These are phyloP conservation scores for Rambutsinella grinnellia DNA, from an alignment of 2,888 invertebrate species.

Conservation along the genomic window DNA sequence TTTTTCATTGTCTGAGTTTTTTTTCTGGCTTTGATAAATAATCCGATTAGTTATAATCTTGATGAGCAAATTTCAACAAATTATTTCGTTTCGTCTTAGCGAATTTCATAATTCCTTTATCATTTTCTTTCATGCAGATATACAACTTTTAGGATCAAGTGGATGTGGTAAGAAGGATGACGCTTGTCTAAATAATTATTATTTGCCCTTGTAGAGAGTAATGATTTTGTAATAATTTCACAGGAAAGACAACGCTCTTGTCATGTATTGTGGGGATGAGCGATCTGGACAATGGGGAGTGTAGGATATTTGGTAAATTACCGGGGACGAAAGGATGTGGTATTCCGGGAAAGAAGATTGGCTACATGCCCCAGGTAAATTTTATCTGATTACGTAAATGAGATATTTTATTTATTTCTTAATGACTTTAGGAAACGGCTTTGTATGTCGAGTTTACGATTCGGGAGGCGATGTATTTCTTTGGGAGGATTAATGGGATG, in stretches of 20 bases:
- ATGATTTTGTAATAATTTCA: neutral
- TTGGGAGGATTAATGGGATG: slow-evolving; percentile 97
- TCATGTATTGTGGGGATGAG: slow-evolving; percentile 93
- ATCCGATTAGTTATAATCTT: neutral
- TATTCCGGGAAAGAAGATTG: slow-evolving; percentile 94
- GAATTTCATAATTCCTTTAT: slow-evolving; percentile 7
- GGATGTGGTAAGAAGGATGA: slow-evolving; percentile 85
- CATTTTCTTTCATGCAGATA: slow-evolving; percentile 76
- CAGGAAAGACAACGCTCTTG: slow-evolving; percentile 81
- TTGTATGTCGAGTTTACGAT: slow-evolving; percentile 94
- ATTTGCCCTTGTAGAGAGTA: neutral
- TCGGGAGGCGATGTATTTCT: slow-evolving; percentile 95
- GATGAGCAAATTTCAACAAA: neutral
- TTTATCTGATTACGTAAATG: neutral
- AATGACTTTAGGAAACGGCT: slow-evolving; percentile 79
- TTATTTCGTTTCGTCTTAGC: slow-evolving; percentile 5
- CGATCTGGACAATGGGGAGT: slow-evolving; percentile 86
- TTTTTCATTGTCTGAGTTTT: no score
- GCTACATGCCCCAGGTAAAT: slow-evolving; percentile 93
- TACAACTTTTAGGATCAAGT: slow-evolving; percentile 92
- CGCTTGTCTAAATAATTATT: neutral
- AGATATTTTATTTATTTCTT: slow-evolving; percentile 4
- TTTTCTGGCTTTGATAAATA: no score
- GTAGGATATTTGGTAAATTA: slow-evolving; percentile 89
- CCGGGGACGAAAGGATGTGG: slow-evolving; percentile 91